phyloP scores from a whole-genome alignment of 2,113 vertebrate species.

The Pollimyrus isidori region DNA sequence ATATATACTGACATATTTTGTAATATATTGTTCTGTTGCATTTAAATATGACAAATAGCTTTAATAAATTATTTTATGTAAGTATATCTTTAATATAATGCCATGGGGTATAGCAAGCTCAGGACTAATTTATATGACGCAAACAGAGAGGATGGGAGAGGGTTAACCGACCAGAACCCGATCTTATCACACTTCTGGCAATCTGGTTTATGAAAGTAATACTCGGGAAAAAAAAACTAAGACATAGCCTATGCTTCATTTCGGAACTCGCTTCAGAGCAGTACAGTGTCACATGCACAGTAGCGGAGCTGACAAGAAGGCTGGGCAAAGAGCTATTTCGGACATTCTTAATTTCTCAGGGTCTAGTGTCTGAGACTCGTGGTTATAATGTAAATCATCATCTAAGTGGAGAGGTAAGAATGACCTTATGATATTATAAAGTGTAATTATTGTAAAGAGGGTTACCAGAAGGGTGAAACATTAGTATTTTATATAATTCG shows the following conservation, averaged over 20 bases:
- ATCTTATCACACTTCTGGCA: neutral
- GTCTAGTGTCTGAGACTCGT: neutral
- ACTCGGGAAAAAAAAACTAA: neutral
- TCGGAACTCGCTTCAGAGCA: neutral
- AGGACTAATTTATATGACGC: neutral
- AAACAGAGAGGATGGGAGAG: neutral
- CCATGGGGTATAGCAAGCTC: neutral
- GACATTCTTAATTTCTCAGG: neutral
- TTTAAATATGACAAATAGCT: neutral
- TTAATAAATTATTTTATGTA: neutral
- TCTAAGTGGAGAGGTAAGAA: neutral
- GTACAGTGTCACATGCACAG: neutral
- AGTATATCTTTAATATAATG: neutral
- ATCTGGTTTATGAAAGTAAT: slow-evolving; percentile 11
- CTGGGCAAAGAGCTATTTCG: neutral
- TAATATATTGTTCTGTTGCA: neutral
- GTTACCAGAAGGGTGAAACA: neutral
- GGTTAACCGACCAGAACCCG: neutral
- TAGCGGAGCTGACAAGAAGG: neutral
- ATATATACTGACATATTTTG: neutral
- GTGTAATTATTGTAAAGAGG: neutral
- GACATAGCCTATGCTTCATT: neutral
- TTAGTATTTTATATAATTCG: neutral
- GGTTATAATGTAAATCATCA: neutral
- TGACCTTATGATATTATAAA: neutral